phyloP scores from a whole-genome alignment of 2,888 invertebrate species.

The Chymomyza fuscimana region DNA sequence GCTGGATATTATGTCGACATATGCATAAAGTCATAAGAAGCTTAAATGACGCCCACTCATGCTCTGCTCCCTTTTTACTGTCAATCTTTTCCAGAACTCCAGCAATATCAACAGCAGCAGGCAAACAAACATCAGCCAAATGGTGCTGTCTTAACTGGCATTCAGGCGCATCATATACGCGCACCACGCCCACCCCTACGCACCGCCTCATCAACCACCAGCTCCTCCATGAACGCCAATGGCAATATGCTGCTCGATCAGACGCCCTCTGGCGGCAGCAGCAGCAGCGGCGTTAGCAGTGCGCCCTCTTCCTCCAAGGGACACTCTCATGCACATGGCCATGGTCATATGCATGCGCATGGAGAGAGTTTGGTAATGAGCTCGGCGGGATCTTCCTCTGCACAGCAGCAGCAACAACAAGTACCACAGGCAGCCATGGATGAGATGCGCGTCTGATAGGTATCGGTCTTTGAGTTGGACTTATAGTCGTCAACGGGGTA shows the following conservation, averaged over 20 bases:
- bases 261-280: conserved; percentile 77
- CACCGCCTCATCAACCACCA: conserved; percentile 77
- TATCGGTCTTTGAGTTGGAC: conserved; percentile 79
- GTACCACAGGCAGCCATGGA: conserved; percentile 92
- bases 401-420: conserved; percentile 80
- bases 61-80: not conserved
- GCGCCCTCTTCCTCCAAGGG: conserved; percentile 79
- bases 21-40: conserved; percentile 64
- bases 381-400: conserved; percentile 67
- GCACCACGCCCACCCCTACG: conserved; percentile 79
- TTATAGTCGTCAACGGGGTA: conserved; percentile 80
- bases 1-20: conserved; percentile 65
- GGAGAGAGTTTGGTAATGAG: conserved; percentile 65
- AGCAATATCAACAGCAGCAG: conserved; percentile 75
- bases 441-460: conserved; percentile 94
- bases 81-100: conserved; percentile 51
- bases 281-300: conserved; percentile 77
- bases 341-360: conserved; percentile 63
- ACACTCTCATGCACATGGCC: conserved; percentile 78
- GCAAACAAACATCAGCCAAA: conserved; percentile 77
- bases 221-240: conserved; percentile 42
- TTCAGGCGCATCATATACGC: conserved; percentile 77
- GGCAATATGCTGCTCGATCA: conserved; percentile 65
- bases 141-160: conserved; percentile 74
- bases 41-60: conserved; percentile 36